These are phyloP conservation scores for Hyles euphorbiae DNA, from an alignment of 1,140 invertebrate species.

Conservation along the genomic window DNA sequence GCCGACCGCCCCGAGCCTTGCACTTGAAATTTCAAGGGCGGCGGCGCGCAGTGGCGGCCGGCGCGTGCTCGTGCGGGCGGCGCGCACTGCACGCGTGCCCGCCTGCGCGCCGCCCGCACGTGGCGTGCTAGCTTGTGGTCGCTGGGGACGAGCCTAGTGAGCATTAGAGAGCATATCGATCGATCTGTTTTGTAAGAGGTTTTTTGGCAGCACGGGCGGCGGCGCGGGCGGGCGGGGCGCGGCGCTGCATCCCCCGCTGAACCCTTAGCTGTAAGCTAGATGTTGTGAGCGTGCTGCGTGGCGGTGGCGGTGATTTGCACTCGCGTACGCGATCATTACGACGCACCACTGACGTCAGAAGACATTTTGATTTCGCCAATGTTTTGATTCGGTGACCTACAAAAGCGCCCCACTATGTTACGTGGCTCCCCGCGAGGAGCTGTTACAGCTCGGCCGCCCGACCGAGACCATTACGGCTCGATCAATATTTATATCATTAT, in stretches of 20 bases:
- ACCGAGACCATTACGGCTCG: too few species aligned
- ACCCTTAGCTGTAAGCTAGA: slow-evolving; percentile 17
- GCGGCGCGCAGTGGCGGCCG: slow-evolving; percentile 1
- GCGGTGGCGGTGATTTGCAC: not conserved
- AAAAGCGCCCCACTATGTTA: too few species aligned
- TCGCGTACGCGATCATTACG: too few species aligned
- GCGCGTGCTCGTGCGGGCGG: too few species aligned
- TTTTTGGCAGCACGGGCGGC: slow-evolving; percentile 32
- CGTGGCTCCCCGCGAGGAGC: too few species aligned
- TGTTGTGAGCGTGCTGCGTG: slow-evolving; percentile 26
- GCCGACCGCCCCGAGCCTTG: slow-evolving; percentile 11
- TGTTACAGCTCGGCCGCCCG: too few species aligned
- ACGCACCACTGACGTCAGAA: slow-evolving; percentile 10
- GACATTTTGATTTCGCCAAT: slow-evolving; percentile 33
- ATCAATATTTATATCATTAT: too few species aligned
- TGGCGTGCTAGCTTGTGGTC: not conserved
- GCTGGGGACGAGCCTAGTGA: slow-evolving; percentile 28
- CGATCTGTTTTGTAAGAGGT: slow-evolving; percentile 67
- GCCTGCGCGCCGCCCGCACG: not conserved
- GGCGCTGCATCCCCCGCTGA: slow-evolving; percentile 40
- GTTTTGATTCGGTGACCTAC: slow-evolving; percentile 16
- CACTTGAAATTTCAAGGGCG: slow-evolving; percentile 27
- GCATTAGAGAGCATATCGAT: slow-evolving; percentile 53
- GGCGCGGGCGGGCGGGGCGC: slow-evolving; percentile 45
- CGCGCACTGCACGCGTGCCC: not conserved